Evolutionary conservation across 1,140 invertebrate genomes (phyloP).

Genomic region (Atopsyche davidsoni): DNA sequence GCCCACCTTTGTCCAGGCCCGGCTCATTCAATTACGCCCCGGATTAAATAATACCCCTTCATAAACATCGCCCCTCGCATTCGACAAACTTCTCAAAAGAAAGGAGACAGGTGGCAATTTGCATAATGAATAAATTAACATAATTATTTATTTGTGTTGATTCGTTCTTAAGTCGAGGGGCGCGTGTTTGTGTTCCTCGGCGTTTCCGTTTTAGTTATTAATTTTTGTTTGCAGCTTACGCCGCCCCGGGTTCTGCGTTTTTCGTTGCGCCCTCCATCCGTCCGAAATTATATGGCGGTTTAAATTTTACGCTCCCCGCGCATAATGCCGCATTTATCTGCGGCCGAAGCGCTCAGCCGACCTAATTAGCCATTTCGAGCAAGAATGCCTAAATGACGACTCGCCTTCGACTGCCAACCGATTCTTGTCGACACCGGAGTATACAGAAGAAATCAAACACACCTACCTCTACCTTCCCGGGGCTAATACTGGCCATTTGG

Average conservation of each 20-base stretch:
- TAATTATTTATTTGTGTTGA: conserved; percentile 27
- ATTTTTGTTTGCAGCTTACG: conserved; percentile 12
- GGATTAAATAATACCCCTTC: conserved; percentile 1
- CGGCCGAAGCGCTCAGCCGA: no score
- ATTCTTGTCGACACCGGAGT: no score
- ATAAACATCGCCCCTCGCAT: conserved; percentile 12
- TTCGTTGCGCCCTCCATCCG: background rate
- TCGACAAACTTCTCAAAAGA: conserved; percentile 12
- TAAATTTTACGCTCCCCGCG: background rate
- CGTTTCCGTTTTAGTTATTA: conserved; percentile 13
- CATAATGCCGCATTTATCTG: no score
- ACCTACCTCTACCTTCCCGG: no score
- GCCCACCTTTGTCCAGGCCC: no score
- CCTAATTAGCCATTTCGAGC: no score
- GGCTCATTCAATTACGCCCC: conserved; percentile 11
- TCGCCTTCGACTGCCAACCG: no score
- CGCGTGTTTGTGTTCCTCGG: conserved; percentile 10
- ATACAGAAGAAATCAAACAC: no score
- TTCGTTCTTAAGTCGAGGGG: conserved; percentile 10
- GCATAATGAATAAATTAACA: conserved; percentile 26
- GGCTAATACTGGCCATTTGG: no score
- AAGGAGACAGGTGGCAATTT: conserved; percentile 21
- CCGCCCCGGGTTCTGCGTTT: background rate
- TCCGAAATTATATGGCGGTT: conserved; percentile 7
- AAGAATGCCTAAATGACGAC: no score